These are phyloP conservation scores for Perdix hodgsoniae DNA, from an alignment of 2,797 vertebrate genomes.

Conservation along the genomic window DNA sequence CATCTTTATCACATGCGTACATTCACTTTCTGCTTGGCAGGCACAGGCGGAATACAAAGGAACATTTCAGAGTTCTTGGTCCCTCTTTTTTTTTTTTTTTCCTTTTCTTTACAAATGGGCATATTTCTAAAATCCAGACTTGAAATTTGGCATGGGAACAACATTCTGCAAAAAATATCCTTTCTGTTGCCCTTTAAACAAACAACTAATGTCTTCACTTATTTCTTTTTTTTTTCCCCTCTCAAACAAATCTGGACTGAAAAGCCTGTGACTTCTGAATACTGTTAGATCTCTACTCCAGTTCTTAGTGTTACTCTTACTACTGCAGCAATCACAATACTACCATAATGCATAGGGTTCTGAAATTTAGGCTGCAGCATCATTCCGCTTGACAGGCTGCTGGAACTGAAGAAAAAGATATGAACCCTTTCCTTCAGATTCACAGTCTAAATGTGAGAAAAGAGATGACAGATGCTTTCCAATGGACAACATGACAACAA, in stretches of 20 bases:
- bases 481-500: neutral
- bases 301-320: neutral
- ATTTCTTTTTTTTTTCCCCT: neutral
- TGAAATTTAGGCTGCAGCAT: neutral
- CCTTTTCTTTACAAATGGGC: constrained; percentile 9
- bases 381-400: neutral
- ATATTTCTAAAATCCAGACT: constrained; percentile 64
- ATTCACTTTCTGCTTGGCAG: constrained; percentile 45
- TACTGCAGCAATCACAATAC: accelerated
- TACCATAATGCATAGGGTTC: neutral
- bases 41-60: constrained; percentile 14
- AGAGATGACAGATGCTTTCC: neutral
- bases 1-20: neutral
- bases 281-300: neutral
- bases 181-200: constrained; percentile 65
- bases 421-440: neutral
- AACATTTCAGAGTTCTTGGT: constrained; percentile 45
- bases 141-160: constrained; percentile 60
- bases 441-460: neutral
- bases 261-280: neutral
- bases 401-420: neutral
- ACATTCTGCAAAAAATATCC: constrained; percentile 39
- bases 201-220: constrained; percentile 39
- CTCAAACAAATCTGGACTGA: neutral
- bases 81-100: neutral